Base-by-base conservation (phyloP, 2,797 vertebrate genomes). In the Gymnothorax javanicus region DNA sequence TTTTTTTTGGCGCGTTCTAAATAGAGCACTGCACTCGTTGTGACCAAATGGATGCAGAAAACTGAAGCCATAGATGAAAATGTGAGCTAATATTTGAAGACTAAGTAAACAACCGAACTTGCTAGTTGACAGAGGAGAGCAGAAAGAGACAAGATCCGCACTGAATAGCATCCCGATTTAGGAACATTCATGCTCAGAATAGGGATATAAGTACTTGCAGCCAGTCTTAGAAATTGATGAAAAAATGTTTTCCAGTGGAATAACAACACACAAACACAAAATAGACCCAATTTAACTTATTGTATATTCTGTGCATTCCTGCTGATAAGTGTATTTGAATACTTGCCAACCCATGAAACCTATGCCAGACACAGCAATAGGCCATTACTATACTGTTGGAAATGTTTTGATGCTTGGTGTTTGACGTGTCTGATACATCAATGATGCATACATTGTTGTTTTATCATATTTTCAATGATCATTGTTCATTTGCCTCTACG, bases 71-170 rank as follows among this genome's bases (percentile, higher is more conserved):
- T n/a, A 57, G 57, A 83, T 27, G 20, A 59, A n/a, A 83, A 27
- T 33, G 27, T 83, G 8, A 83, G 59, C 54, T 58, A 82, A 83
- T 83, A 54, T 83, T 83, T 59, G 82, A 59, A 82, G 81, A 1
- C 20, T 3, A 58, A 25, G 27, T 27, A 58, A 83, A 58, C 82
- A 27, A 25, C 25, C 17, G n/a, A n/a, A 17, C 57, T 27, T 83
- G 12, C 82, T 5, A 3, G 82, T 25, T 58, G 57, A 59, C 25
- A 59, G 33, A 15, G 57, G 57, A n/a, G 11, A 82, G 15, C 23
- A 20, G 7, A 56, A 82, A 82, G 6, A 57, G 12, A 83, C 9
- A n/a, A 23, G 0, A 56, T 59, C 25, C 33, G 57, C 81, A 59
- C 17, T 59, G 9, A 54, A 83, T 58, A 83, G 57, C 54, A 15